phyloP scores from a whole-genome alignment of 2,797 vertebrate genomes.

The Apodemus agrarius region DNA sequence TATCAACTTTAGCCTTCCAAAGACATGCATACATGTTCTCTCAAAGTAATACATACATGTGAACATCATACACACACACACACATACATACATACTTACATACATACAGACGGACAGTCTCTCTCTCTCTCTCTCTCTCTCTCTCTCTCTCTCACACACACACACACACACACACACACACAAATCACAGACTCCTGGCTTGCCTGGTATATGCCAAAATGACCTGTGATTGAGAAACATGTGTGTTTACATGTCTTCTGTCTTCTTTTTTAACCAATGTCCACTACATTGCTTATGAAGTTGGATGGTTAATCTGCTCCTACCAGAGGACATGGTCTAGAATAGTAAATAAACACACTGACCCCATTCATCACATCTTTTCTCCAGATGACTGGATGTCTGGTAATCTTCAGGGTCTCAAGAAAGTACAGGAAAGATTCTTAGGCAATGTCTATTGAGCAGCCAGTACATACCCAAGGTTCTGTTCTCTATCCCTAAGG shows the following conservation, averaged over 20 bases:
- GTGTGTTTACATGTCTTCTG: background rate
- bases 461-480: background rate
- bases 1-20: background rate
- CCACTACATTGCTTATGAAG: background rate
- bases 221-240: background rate
- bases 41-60: background rate
- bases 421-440: background rate
- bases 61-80: background rate
- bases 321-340: background rate
- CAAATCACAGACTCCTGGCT: background rate
- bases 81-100: background rate
- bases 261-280: background rate
- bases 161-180: background rate
- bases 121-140: no score
- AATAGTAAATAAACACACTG: background rate
- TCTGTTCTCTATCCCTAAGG: background rate
- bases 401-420: background rate
- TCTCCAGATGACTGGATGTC: background rate
- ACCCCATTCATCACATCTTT: accelerated
- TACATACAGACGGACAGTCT: background rate
- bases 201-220: background rate
- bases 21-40: background rate
- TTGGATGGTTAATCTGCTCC: background rate
- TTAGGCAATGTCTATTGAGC: background rate
- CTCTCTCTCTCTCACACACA: no score